phyloP scores from a whole-genome alignment of 2,797 vertebrate genomes.

The Sebastes taczanowskii region DNA sequence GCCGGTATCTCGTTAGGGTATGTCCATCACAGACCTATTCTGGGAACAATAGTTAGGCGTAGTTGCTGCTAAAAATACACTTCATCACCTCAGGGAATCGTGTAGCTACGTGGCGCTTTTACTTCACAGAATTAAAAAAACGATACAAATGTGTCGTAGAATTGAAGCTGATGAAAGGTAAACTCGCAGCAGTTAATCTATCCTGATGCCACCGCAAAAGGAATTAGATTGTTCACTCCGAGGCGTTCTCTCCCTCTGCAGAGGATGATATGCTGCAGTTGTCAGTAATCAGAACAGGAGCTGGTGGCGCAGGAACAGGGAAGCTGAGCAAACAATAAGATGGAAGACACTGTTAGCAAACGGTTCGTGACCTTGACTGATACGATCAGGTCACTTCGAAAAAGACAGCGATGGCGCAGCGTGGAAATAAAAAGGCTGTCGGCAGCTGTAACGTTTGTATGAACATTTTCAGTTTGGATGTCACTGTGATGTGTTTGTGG shows the following conservation, averaged over 20 bases:
- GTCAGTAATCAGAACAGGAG: slow-evolving; percentile 42
- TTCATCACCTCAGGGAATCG: slow-evolving; percentile 25
- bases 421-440: not conserved
- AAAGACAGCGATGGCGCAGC: not conserved
- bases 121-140: slow-evolving; percentile 19
- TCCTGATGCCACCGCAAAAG: slow-evolving; percentile 1
- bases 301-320: slow-evolving; percentile 6
- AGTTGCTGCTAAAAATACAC: slow-evolving; percentile 47
- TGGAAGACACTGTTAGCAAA: slow-evolving; percentile 9
- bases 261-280: slow-evolving; percentile 36
- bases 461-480: not conserved
- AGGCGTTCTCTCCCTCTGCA: slow-evolving; percentile 47
- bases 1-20: slow-evolving; percentile 55
- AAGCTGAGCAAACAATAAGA: slow-evolving; percentile 25
- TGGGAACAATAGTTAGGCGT: slow-evolving; percentile 36
- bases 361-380: slow-evolving; percentile 14
- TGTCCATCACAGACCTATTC: slow-evolving; percentile 61
- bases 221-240: slow-evolving; percentile 45
- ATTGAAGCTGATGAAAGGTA: slow-evolving; percentile 18
- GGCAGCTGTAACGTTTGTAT: not conserved
- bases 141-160: not conserved
- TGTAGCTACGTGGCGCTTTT: not conserved
- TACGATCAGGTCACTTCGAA: slow-evolving; percentile 7
- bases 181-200: slow-evolving; percentile 24
- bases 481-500: not conserved